Evolutionary conservation across 1,140 invertebrate species (phyloP), one percentile per base, ranked within the genome.

Genomic region (Drosophila baimaii): DNA sequence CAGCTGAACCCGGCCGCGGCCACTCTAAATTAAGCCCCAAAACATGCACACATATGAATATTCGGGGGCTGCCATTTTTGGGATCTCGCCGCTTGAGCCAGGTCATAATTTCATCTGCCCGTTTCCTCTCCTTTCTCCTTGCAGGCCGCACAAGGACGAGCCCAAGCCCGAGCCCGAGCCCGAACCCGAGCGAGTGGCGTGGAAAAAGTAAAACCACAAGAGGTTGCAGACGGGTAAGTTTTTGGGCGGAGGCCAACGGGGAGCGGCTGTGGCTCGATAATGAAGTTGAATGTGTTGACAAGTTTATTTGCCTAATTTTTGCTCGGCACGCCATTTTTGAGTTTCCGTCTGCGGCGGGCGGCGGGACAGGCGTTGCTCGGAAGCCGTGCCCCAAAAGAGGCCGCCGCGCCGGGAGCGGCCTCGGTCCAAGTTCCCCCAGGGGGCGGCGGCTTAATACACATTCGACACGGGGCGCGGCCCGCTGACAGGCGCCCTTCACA

Each of bases 201-300:
- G 15, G 63, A 37, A 21, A 43, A 44, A 54, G 39, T 37, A 23
- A 37, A 49, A 46, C 47, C 49, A 39, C 54, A 76, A 74, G 15
- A 76, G 54, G 21, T 23, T 33, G 17, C 63, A 43, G 55, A 56
- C 73, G 74, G 73, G 74, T 69, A 70, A 77, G 73, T 77, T 70
- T 71, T 33, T 29, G 57, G 63, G 55, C 43, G 44, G 59, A 17
- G 17, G 19, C 51, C 58, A 63, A 31, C 33, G 62, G 55, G 56
- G 66, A 62, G 56, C 59, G 59, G 57, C 43, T 37, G 66, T 19
- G 47, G 49, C 66, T 57, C 79, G 75, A 82, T 82, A 82, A 82
- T 82, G 74, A 82, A 82, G 80, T 82, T 62, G 79, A 75, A 82
- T 82, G 80, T 78, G 80, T 82, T 82, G 80, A 82, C 80, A 82